Base-by-base conservation (phyloP, 2,888 invertebrate genomes). In the Byasa hedistus region DNA sequence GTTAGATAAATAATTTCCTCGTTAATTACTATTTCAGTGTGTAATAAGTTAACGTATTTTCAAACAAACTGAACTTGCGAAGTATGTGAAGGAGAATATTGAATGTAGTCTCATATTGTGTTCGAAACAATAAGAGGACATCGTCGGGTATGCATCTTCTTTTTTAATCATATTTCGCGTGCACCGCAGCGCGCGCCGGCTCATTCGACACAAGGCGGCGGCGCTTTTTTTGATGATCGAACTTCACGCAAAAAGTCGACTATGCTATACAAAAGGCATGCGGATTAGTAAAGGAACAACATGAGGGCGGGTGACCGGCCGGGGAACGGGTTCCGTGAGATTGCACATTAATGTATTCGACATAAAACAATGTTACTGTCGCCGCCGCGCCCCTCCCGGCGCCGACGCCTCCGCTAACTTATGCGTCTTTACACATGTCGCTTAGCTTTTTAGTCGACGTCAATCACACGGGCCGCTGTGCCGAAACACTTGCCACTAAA, bases 211-310 rank as follows among this genome's bases (percentile, higher is more conserved):
- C 79, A 79, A 71, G 78, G 71, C 78, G 81, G 79, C 83, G 82
- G 79, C 78, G 32, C 72, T 79, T 82, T 84, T 39, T 84, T 84
- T 81, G 79, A 85, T 79, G 79, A 82, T 79, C 79, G 76, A 81
- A 79, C 76, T 79, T 76, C 64, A 73, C 72, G 79, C 80, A 84
- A 87, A 85, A 88, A 86, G 78, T 79, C 75, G 76, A 80, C 78
- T 77, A 79, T 79, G 78, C 81, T 76, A 82, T 83, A 79, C 79
- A 76, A 82, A 79, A 65, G 82, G 82, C 82, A 83, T 80, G 84
- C 81, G 83, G 83, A 84, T 85, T 87, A 81, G 79, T 82, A 85
- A 84, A 85, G 81, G 77, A 85, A 79, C 82, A 85, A 86, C 77
- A 85, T 80, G 80, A 83, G 77, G 76, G 75, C 76, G 69, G 74